A percentile compares a stretch with the other conserved stretches of the same genome.
These are phyloP conservation scores for Okapia johnstoni DNA, from an alignment of 2,113 vertebrate genomes.

Conservation along the genomic window DNA sequence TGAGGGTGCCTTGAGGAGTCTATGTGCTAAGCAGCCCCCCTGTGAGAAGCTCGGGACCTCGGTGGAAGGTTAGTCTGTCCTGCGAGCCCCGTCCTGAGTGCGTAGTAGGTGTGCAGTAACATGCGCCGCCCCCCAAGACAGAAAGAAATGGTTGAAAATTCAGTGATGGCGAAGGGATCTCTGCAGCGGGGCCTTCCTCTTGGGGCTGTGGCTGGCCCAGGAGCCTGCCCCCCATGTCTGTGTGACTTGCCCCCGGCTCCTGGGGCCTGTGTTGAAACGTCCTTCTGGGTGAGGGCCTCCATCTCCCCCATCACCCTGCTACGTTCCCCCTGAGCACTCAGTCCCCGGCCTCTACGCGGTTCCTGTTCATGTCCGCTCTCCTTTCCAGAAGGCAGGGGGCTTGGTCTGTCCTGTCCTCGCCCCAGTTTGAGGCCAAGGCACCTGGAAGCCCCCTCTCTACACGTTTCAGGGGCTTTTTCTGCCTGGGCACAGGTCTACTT, in stretches of 20 bases:
- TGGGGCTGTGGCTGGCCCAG: background rate
- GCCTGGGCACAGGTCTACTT: background rate
- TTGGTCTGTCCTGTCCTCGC: background rate
- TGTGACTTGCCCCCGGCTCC: background rate
- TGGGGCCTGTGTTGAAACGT: background rate
- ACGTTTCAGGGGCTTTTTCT: background rate
- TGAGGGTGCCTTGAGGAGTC: background rate
- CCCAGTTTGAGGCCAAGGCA: background rate
- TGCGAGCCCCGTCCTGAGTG: background rate
- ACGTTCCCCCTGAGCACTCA: background rate
- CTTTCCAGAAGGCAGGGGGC: background rate
- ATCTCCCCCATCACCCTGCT: accelerated
- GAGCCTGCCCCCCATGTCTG: no score
- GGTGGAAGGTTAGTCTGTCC: background rate
- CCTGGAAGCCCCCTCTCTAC: background rate
- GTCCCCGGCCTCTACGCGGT: accelerated
- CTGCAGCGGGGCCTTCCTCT: accelerated
- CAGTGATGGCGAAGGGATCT: background rate
- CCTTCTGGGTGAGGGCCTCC: background rate
- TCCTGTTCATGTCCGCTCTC: background rate
- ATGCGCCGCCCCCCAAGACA: no score
- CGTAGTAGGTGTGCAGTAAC: background rate
- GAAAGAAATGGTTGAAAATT: background rate
- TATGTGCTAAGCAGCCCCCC: background rate
- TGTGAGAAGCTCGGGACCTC: background rate